Percentiles rank a stretch among this genome's conserved stretches.
These are phyloP conservation scores for Eremophila alpestris DNA, from an alignment of 2,797 vertebrate genomes.

Conservation along the genomic window DNA sequence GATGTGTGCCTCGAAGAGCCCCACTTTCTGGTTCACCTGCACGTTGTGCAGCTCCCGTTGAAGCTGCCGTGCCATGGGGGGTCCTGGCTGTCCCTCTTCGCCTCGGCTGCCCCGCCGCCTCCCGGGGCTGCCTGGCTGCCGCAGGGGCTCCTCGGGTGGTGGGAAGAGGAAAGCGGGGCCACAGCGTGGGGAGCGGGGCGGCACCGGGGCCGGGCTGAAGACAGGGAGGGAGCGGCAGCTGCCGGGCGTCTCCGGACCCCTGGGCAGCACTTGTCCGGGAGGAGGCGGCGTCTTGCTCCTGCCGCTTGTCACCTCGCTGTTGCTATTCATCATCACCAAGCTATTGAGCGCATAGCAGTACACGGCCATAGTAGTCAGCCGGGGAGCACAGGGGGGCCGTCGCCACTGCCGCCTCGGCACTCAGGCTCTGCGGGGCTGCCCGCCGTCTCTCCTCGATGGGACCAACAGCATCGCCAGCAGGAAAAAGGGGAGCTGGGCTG, in stretches of 20 bases:
- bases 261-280: constrained; percentile 75
- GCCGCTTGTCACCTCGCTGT: constrained; percentile 77
- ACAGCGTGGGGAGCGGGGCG: constrained; percentile 55
- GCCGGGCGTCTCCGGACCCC: constrained; percentile 4
- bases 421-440: constrained; percentile 42
- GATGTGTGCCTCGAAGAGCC: constrained; percentile 93
- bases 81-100: neutral
- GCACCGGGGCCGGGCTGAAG: constrained; percentile 75
- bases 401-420: constrained; percentile 23
- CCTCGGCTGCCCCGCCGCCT: constrained; percentile 56
- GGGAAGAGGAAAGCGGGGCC: constrained; percentile 74
- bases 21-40: constrained; percentile 90
- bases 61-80: constrained; percentile 32
- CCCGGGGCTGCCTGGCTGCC: neutral
- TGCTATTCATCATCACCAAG: constrained; percentile 85
- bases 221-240: constrained; percentile 63
- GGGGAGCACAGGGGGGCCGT: constrained; percentile 50
- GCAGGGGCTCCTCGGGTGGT: neutral
- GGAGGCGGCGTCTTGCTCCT: constrained; percentile 70
- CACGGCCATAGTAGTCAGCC: constrained; percentile 85
- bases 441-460: constrained; percentile 10
- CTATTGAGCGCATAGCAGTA: constrained; percentile 85
- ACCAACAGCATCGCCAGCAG: constrained; percentile 66
- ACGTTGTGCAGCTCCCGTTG: constrained; percentile 89
- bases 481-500: neutral